Evolutionary conservation across 2,113 vertebrate genomes (phyloP), one percentile per base, ranked within the genome.

Genomic region (Eubucco bourcierii): DNA sequence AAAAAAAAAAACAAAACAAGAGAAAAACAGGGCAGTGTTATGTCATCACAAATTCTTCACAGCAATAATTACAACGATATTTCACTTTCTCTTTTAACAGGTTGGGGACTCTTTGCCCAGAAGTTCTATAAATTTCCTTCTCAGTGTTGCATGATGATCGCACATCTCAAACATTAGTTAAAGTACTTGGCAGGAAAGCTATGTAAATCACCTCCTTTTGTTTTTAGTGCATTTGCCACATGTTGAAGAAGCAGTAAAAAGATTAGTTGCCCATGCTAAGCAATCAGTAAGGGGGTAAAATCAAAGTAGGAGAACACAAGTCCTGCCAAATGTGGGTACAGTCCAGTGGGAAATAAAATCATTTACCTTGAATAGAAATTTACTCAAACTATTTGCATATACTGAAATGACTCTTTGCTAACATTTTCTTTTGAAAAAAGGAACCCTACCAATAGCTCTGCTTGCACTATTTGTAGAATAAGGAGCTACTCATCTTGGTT

Each of bases 41-140:
- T 50, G 68, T 90, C 68, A 88, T 75, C 84, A 75, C 72, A 72
- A 95, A 95, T 92, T 94, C 84, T 76, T 55, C 41, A 72, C 18
- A 70, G 84, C 53, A 71, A 65, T 63, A 63, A 83, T 95, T 95
- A 63, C 80, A 90, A 86, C 70, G 85, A 88, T 93, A 96, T 93
- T 95, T 96, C 83, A 95, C 80, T 96, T 94, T 94, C 87, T 89
- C 82, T 85, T 96, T 94, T 93, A 90, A 72, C 74, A 91, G 90
- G 55, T 92, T 80, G 94, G 68, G 44, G 44, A 97, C 77, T 90
- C 31, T 76, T 94, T 94, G 91, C 72, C 58, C 84, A 92, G 68
- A 81, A 92, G 84, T 94, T 81, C 92, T 87, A 94, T 95, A 96
- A 94, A 97, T 95, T 91, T 89, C 44, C 71, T 70, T 93, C 58